These are phyloP conservation scores for Megastigmus dorsalis DNA, from an alignment of 2,888 invertebrate genomes.

Conservation along the genomic window DNA sequence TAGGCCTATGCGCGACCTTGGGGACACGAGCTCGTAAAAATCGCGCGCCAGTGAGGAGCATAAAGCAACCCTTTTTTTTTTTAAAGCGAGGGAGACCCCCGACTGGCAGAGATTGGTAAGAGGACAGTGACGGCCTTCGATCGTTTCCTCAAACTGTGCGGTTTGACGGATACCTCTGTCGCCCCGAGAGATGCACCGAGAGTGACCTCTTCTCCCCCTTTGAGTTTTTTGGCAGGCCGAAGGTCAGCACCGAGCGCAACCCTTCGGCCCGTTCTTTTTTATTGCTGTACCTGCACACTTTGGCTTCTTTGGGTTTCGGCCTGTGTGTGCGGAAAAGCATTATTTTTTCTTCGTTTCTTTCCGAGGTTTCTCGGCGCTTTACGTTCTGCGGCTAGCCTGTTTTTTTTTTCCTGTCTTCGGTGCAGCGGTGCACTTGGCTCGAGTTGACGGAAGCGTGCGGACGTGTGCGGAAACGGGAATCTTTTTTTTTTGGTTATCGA, in stretches of 20 bases:
- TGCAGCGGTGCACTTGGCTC: not conserved
- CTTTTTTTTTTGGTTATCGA: too few relatives aligned
- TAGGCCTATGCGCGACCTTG: slow-evolving; percentile 56
- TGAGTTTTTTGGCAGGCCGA: too few relatives aligned
- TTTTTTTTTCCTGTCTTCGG: too few relatives aligned
- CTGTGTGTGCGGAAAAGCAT: slow-evolving; percentile 22
- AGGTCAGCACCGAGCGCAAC: slow-evolving; percentile 39
- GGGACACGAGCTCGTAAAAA: slow-evolving; percentile 47
- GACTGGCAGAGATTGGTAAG: not conserved
- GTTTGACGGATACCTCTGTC: slow-evolving; percentile 52
- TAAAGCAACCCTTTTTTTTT: slow-evolving; percentile 62
- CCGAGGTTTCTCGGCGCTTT: slow-evolving; percentile 22
- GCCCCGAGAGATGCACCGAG: slow-evolving; percentile 19
- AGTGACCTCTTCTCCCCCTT: not conserved
- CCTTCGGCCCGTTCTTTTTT: slow-evolving; percentile 39
- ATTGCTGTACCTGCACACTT: slow-evolving; percentile 46
- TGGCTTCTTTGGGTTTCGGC: slow-evolving; percentile 4
- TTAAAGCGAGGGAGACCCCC: not conserved
- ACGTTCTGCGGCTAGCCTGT: slow-evolving; percentile 1
- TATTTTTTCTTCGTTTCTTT: slow-evolving; percentile 4
- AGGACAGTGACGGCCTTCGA: slow-evolving; percentile 41
- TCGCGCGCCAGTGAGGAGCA: not conserved
- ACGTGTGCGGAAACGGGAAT: too few relatives aligned
- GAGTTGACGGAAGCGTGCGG: slow-evolving; percentile 23
- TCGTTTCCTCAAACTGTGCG: slow-evolving; percentile 55